phyloP scores from a whole-genome alignment of 2,888 invertebrate species.

The Pollenia labialis region DNA sequence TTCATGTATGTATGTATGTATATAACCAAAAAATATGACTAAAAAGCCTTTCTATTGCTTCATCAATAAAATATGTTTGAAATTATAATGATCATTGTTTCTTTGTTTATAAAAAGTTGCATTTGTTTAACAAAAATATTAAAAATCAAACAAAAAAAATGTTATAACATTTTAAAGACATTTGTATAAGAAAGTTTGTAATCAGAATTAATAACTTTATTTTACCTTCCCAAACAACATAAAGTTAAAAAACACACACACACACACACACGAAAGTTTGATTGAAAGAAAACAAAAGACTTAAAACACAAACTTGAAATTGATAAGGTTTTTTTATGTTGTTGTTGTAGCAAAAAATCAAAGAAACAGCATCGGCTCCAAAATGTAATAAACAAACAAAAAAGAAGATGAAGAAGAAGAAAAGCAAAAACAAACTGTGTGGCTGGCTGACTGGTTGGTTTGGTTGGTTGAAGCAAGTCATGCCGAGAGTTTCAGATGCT shows the following conservation, averaged over 20 bases:
- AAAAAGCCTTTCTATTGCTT: slow-evolving; percentile 42
- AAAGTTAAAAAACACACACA: neutral
- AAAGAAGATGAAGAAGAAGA: slow-evolving; percentile 31
- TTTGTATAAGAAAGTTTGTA: slow-evolving; percentile 59
- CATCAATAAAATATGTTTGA: slow-evolving; percentile 58
- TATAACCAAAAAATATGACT: slow-evolving; percentile 15
- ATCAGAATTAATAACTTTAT: slow-evolving; percentile 43
- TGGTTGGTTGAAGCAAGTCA: slow-evolving; percentile 62
- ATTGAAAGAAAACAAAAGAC: slow-evolving; percentile 63
- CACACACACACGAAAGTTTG: neutral
- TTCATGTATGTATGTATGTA: no score
- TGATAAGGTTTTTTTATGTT: slow-evolving; percentile 2
- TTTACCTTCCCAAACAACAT: neutral
- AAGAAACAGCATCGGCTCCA: slow-evolving; percentile 4
- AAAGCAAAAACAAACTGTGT: slow-evolving; percentile 35
- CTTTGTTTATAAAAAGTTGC: neutral
- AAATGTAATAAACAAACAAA: neutral
- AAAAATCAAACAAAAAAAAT: slow-evolving; percentile 30
- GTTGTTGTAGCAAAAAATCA: slow-evolving; percentile 11
- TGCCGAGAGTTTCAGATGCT: slow-evolving; percentile 63
- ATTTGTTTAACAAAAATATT: neutral
- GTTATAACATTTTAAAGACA: slow-evolving; percentile 54
- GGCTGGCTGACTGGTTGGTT: neutral
- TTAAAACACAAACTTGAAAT: slow-evolving; percentile 66
- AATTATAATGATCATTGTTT: slow-evolving; percentile 17